Evolutionary conservation across 2,113 vertebrate species (phyloP), one percentile per base, ranked within the genome.

Genomic region (Promerops cafer): DNA sequence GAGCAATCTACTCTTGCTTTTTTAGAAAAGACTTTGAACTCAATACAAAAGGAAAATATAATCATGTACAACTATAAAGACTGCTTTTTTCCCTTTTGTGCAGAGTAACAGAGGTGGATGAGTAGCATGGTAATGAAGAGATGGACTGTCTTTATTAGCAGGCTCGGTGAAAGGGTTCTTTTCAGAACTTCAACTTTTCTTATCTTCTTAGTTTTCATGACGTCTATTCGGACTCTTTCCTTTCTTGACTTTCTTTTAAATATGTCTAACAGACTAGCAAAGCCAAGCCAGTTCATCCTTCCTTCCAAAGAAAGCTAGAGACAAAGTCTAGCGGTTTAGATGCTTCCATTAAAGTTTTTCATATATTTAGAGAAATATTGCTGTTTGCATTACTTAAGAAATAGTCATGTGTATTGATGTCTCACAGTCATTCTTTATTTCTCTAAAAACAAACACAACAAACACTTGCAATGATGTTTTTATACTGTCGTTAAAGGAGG

Each of bases 31-130:
- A 96, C 97, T 97, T 97, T 97, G 97, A 97, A 97, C 96, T 97
- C 93, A 83, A 97, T 93, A 98, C 95, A 96, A 97, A 98, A 97
- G 96, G 83, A 96, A 97, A 98, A 97, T 98, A 96, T 97, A 98
- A 96, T 97, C 97, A 97, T 97, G 96, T 97, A 97, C 97, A 97
- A 97, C 97, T 97, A 98, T 97, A 98, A 98, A 97, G 96, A 97
- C 92, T 18, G 96, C 97, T 97, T 97, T 95, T 80, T 97, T 83
- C 93, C 93, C 96, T 97, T 98, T 98, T 97, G 96, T 98, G 95
- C 87, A 90, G 96, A 93, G 95, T 97, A 98, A 96, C 94, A 95
- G 94, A 96, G 94, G 93, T 96, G 87, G 96, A 96, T 98, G 94
- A 97, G 95, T 97, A 96, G 97, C 97, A 97, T 97, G 96, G 96